phyloP scores from a whole-genome alignment of 2,888 invertebrate genomes.

The Lymantria dispar region DNA sequence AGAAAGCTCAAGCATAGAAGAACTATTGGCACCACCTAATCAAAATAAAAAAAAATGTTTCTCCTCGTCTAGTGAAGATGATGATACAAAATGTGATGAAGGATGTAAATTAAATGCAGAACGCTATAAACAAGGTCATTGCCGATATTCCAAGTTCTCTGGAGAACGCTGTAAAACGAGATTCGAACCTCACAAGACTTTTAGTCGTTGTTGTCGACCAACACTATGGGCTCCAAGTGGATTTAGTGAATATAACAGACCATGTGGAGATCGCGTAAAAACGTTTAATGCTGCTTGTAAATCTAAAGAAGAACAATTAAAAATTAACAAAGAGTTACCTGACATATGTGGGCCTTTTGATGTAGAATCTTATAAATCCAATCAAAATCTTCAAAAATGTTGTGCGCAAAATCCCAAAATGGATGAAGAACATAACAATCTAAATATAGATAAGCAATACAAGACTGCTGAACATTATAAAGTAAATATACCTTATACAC shows the following conservation, averaged over 20 bases:
- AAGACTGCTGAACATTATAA: not conserved
- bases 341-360: not conserved
- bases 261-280: not conserved
- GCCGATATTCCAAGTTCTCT: not conserved
- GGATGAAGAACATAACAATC: conserved; percentile 1
- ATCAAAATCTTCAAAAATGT: not conserved
- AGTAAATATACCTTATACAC: not conserved
- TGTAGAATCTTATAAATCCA: not conserved
- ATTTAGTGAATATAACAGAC: not conserved
- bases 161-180: not conserved
- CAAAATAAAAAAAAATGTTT: not conserved
- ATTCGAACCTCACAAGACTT: not conserved
- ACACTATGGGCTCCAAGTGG: not conserved
- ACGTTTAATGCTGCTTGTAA: not conserved
- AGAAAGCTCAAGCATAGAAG: not conserved
- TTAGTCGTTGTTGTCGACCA: not conserved
- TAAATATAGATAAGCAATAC: not conserved
- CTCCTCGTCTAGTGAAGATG: not conserved
- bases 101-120: not conserved
- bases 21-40: not conserved
- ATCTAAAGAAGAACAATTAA: not conserved
- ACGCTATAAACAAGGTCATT: not conserved
- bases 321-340: not conserved
- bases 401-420: conserved; percentile 5
- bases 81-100: not conserved